These are phyloP conservation scores for Pyrgilauda ruficollis DNA, from an alignment of 2,113 vertebrate species.

Conservation along the genomic window DNA sequence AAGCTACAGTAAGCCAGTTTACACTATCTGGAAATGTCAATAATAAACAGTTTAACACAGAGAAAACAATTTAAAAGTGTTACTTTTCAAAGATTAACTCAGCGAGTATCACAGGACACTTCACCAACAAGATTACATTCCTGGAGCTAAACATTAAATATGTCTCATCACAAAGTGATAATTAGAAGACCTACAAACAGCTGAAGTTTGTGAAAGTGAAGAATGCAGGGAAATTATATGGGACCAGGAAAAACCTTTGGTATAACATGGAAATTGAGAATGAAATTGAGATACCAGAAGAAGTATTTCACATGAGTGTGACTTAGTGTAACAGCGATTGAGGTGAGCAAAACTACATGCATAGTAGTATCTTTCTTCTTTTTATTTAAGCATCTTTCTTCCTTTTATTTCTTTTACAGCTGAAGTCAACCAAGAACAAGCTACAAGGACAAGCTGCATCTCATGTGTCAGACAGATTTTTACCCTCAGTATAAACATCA, in stretches of 20 bases:
- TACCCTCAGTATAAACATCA: neutral
- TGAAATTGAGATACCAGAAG: neutral
- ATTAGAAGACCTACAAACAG: neutral
- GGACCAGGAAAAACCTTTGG: neutral
- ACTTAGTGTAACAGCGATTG: neutral
- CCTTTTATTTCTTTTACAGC: neutral
- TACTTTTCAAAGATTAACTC: neutral
- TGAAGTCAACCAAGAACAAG: neutral
- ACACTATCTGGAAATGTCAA: neutral
- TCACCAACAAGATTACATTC: neutral
- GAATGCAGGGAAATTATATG: neutral
- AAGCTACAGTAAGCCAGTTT: neutral
- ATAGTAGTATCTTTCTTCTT: neutral
- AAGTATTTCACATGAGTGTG: neutral
- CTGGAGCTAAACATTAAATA: neutral
- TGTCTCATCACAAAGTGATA: neutral
- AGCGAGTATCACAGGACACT: neutral
- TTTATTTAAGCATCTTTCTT: neutral
- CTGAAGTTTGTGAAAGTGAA: neutral
- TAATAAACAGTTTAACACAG: neutral
- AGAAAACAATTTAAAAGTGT: neutral
- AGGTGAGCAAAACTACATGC: neutral
- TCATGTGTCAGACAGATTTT: constrained; percentile 41
- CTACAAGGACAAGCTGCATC: neutral
- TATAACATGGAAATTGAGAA: neutral